Evolutionary conservation across 1,140 invertebrate genomes (phyloP), one percentile per base, ranked within the genome.

Genomic region (Asobara japonica): DNA sequence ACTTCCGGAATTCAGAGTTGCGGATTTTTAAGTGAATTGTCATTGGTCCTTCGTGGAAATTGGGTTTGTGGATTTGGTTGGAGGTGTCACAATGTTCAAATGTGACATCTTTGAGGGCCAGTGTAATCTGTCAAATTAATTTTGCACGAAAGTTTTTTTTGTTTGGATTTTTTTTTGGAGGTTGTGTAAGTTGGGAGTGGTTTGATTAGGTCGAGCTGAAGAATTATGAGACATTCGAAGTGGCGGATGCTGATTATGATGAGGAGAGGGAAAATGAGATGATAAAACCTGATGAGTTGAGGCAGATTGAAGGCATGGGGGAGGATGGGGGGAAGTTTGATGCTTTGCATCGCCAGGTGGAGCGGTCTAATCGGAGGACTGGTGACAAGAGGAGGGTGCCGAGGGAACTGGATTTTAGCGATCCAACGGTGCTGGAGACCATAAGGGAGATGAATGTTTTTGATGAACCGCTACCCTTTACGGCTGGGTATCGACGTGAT

Each of bases 231-330:
- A 67, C 69, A 2, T 83, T 80, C 30, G 77, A 79, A 11, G 80
- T 85, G 48, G 66, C 76, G 7, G 74, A 81, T 25, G 78, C 79
- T 31, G 78, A 74, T 61, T 78, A 82, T 18, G 68, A 84, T 11
- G 81, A 81, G 6, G 69, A 78, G 16, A 75, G 33, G 20, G 79
- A 84, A 75, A 79, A 79, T 60, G 84, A 86, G 74, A 80, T 84
- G 75, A 83, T 86, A 75, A 70, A 79, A 31, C 45, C 74, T 3
- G 31, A 27, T 4, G 80, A 84, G 73, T 64, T 85, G 11, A 7
- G 11, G 2, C 38, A 79, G 16, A 67, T 82, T 3, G 64, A 74
- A 60, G 33, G 67, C 20, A 31, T 80, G 3, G 45, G 10, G 7
- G 62, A 78, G 11, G 76, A 83, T 20, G 74, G 80, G 27, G 61